A percentile compares a stretch with the other conserved stretches of the same genome.
These are phyloP conservation scores for Nixonia krombeini DNA, from an alignment of 1,140 invertebrate genomes.

Conservation along the genomic window DNA sequence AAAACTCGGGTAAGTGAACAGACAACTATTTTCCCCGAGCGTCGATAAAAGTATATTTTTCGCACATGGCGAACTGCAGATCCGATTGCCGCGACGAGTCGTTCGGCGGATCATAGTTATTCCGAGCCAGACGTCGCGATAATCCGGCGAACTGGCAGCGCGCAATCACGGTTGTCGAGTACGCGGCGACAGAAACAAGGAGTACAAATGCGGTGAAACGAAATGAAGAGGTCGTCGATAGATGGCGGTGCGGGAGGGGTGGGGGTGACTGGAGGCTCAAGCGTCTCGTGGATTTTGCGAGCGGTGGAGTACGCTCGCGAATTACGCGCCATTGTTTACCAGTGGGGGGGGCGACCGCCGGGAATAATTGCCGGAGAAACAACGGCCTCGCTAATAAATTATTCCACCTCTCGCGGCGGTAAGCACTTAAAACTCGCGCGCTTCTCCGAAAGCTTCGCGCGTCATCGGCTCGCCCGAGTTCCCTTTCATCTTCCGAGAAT, in stretches of 20 bases:
- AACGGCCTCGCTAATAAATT: conserved; percentile 31
- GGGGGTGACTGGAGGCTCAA: too few relatives aligned
- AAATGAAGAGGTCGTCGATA: conserved; percentile 40
- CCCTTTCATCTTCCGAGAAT: conserved; percentile 30
- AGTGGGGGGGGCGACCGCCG: conserved; percentile 5
- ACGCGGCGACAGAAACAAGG: conserved; percentile 11
- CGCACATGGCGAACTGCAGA: too few relatives aligned
- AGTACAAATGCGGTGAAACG: conserved; percentile 29
- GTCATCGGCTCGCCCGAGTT: too few relatives aligned
- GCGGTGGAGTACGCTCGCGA: conserved; percentile 12
- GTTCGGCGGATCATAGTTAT: background rate
- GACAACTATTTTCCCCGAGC: too few relatives aligned
- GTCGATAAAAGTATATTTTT: too few relatives aligned
- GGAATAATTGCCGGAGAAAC: conserved; percentile 39
- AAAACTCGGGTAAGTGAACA: too few relatives aligned
- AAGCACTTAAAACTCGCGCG: conserved; percentile 1
- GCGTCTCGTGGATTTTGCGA: conserved; percentile 26
- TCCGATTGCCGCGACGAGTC: too few relatives aligned
- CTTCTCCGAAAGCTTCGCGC: conserved; percentile 1
- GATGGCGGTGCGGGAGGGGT: too few relatives aligned
- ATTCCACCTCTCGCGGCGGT: conserved; percentile 20
- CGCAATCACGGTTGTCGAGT: background rate
- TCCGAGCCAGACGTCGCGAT: background rate
- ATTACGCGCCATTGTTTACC: conserved; percentile 16
- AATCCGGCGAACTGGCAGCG: background rate